A percentile compares a stretch with the other conserved stretches of the same genome.
These are phyloP conservation scores for Apodemia hepburni DNA, from an alignment of 2,888 invertebrate species.

Conservation along the genomic window DNA sequence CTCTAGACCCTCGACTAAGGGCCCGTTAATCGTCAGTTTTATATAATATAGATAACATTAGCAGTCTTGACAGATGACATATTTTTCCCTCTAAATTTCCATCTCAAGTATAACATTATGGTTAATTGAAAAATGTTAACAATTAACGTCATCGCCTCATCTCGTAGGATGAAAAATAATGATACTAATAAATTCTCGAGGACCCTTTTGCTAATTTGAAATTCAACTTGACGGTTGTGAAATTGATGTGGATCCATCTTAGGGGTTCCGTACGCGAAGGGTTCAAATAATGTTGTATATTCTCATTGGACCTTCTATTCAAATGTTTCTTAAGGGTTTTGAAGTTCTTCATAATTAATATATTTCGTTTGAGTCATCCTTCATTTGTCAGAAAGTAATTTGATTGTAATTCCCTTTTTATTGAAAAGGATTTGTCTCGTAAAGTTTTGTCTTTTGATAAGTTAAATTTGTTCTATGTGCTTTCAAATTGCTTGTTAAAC, in stretches of 20 bases:
- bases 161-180: conserved; percentile 25
- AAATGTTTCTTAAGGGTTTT: conserved; percentile 11
- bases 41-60: no score
- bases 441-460: conserved; percentile 10
- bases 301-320: neutral
- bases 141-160: conserved; percentile 15
- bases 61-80: neutral
- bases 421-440: conserved; percentile 13
- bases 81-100: neutral
- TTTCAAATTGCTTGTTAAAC: conserved; percentile 10
- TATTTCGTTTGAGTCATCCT: conserved; percentile 2
- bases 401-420: conserved; percentile 12
- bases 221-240: conserved; percentile 13
- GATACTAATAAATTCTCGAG: conserved; percentile 27
- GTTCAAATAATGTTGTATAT: conserved; percentile 12
- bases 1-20: no score
- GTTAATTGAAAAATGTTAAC: conserved; percentile 10
- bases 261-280: conserved; percentile 4
- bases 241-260: conserved; percentile 13
- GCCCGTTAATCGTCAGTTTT: no score
- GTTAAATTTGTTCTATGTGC: conserved; percentile 12
- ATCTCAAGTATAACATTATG: neutral
- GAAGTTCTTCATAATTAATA: conserved; percentile 10
- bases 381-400: conserved; percentile 4
- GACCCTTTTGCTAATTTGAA: conserved; percentile 28